Evolutionary conservation across 2,888 invertebrate genomes (phyloP).

Genomic region (Limnephilus marmoratus): DNA sequence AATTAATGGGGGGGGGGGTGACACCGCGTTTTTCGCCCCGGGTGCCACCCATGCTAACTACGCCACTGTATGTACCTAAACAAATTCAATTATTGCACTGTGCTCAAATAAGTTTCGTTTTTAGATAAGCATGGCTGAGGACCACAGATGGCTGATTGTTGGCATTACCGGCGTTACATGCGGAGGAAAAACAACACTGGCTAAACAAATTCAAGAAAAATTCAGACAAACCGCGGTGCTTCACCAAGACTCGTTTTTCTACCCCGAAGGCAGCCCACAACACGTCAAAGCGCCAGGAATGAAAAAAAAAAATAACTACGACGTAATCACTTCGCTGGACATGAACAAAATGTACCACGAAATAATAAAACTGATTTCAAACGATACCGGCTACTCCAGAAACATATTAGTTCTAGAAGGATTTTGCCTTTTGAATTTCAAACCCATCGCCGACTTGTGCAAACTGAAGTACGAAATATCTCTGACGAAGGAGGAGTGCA

Average conservation of each 20-base stretch:
- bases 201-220: constrained; percentile 75
- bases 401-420: constrained; percentile 85
- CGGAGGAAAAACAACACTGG: constrained; percentile 88
- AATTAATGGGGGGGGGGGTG: too few species aligned
- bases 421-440: constrained; percentile 84
- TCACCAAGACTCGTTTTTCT: constrained; percentile 88
- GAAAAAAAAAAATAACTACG: constrained; percentile 88
- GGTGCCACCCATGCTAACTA: too few species aligned
- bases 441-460: constrained; percentile 82
- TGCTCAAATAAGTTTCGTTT: background rate
- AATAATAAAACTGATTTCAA: constrained; percentile 72
- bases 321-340: constrained; percentile 83
- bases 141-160: constrained; percentile 75
- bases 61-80: background rate
- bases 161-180: constrained; percentile 90
- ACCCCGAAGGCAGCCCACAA: constrained; percentile 80
- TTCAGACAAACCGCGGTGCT: constrained; percentile 77
- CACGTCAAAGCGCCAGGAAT: constrained; percentile 81
- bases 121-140: constrained; percentile 28
- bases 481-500: constrained; percentile 83
- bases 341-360: constrained; percentile 84
- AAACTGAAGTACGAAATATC: constrained; percentile 86
- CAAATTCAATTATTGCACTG: background rate
- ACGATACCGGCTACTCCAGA: background rate
- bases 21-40: too few species aligned